These are phyloP conservation scores for Nasonia oneida DNA, from an alignment of 2,888 invertebrate genomes.

Conservation along the genomic window DNA sequence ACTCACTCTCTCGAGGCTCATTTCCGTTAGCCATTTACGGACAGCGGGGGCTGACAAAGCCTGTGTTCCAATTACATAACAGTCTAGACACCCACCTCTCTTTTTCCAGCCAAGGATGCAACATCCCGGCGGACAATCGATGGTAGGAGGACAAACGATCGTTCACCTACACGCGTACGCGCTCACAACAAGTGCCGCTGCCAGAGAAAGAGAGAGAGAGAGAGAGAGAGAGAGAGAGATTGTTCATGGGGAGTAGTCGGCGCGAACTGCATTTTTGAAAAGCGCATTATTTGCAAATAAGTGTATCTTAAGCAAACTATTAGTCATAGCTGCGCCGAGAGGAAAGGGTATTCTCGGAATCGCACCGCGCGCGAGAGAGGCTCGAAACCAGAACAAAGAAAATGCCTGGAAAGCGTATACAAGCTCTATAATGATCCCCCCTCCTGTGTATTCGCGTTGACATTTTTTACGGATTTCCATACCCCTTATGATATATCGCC, in stretches of 20 bases:
- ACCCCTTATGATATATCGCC: conserved; percentile 46
- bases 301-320: conserved; percentile 59
- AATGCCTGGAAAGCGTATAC: conserved; percentile 49
- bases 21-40: conserved; percentile 77
- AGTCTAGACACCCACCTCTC: conserved; percentile 72
- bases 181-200: conserved; percentile 57
- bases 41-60: conserved; percentile 76
- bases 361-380: neutral
- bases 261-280: conserved; percentile 51
- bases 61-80: conserved; percentile 78
- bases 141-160: conserved; percentile 77
- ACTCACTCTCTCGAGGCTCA: conserved; percentile 62
- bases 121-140: conserved; percentile 73
- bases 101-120: conserved; percentile 71
- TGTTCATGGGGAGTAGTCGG: neutral
- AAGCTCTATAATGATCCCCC: conserved; percentile 30
- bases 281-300: conserved; percentile 63
- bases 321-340: conserved; percentile 61
- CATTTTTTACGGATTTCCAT: conserved; percentile 52
- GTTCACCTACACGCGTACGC: conserved; percentile 70
- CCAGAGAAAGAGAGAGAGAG: neutral
- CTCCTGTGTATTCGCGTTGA: conserved; percentile 28
- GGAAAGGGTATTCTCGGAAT: conserved; percentile 47
- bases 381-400: conserved; percentile 59
- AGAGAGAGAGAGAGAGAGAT: no score